A percentile compares a stretch with the other conserved stretches of the same genome.
Evolutionary conservation across 2,888 invertebrate species (phyloP).

Genomic region (Tipula confusa): DNA sequence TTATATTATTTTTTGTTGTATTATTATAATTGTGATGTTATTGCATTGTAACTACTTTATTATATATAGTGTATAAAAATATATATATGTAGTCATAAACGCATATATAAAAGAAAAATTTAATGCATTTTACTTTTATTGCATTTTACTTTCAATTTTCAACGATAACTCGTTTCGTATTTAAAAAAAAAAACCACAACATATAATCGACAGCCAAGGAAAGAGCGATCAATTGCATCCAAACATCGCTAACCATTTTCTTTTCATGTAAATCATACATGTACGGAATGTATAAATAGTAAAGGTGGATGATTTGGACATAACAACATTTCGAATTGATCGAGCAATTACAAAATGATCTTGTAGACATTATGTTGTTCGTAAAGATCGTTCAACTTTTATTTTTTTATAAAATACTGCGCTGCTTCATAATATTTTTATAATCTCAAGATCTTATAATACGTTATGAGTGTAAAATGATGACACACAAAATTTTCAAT

Average conservation of each 20-base stretch:
- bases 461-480: background rate
- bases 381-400: background rate
- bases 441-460: background rate
- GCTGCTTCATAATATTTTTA: background rate
- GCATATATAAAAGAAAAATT: background rate
- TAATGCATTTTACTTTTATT: conserved; percentile 3
- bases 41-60: background rate
- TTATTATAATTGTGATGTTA: background rate
- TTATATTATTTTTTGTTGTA: too few relatives aligned
- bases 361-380: background rate
- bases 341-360: background rate
- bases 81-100: background rate
- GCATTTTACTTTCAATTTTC: conserved; percentile 8
- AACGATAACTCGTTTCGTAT: background rate
- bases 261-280: background rate
- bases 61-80: background rate
- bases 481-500: background rate
- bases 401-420: too few relatives aligned
- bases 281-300: background rate
- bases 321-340: background rate
- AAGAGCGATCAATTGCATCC: background rate
- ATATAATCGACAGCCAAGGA: background rate
- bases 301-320: background rate
- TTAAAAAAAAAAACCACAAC: too few relatives aligned
- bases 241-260: background rate